phyloP scores from a whole-genome alignment of 2,113 vertebrate species.

The Orientallactaga bullata region DNA sequence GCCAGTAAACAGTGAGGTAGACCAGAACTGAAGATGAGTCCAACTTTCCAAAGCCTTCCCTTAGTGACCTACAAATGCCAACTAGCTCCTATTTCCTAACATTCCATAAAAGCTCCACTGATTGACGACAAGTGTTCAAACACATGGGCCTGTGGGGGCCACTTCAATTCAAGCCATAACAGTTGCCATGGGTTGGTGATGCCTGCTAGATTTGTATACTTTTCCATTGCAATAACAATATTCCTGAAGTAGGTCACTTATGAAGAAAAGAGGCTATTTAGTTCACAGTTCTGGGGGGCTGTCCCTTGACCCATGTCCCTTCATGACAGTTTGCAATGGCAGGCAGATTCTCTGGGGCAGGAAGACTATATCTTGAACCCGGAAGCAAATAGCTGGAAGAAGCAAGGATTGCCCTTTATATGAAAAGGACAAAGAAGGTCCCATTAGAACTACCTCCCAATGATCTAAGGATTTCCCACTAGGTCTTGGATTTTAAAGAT shows the following conservation, averaged over 20 bases:
- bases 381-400: not conserved
- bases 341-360: too few species aligned
- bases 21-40: not conserved
- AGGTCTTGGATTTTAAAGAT: not conserved
- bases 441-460: not conserved
- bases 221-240: not conserved
- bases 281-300: not conserved
- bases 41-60: too few species aligned
- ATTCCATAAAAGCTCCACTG: not conserved
- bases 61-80: not conserved
- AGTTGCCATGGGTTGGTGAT: not conserved
- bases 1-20: not conserved
- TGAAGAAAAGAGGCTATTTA: slow-evolving; percentile 8
- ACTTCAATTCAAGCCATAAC: not conserved
- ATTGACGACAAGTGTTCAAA: not conserved
- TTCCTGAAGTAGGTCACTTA: not conserved
- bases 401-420: not conserved
- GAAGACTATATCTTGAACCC: not conserved
- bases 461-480: too few species aligned
- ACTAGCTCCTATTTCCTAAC: not conserved
- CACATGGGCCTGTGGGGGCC: not conserved
- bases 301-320: too few species aligned
- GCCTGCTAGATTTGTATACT: not conserved
- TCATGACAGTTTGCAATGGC: too few species aligned
- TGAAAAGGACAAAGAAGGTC: not conserved